Percentiles rank a stretch among this genome's conserved stretches.
Evolutionary conservation across 2,113 vertebrate genomes (phyloP).

Genomic region (Equus przewalskii): DNA sequence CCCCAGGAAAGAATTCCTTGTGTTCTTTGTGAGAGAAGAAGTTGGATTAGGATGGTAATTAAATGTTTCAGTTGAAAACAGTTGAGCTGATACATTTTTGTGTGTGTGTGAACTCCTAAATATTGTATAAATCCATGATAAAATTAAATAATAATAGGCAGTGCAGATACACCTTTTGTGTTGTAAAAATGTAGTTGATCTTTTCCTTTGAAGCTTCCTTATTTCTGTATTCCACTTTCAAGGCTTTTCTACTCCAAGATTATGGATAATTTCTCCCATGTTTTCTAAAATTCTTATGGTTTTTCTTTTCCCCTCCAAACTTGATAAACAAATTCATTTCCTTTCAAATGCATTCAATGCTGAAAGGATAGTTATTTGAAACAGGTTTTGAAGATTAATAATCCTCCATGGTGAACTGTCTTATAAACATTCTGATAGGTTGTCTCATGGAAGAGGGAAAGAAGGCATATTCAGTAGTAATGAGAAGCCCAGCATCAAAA

Average conservation of each 20-base stretch:
- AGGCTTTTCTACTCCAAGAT: not conserved
- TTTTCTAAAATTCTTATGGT: not conserved
- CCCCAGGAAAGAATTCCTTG: not conserved
- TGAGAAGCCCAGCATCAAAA: not conserved
- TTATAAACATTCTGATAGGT: not conserved
- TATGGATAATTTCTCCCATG: not conserved
- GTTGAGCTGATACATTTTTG: not conserved
- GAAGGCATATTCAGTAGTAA: not conserved
- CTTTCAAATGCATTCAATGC: not conserved
- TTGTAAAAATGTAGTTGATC: not conserved
- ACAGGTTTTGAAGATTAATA: conserved; percentile 35
- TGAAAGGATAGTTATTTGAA: not conserved
- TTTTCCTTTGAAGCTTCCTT: not conserved
- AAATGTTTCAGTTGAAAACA: conserved; percentile 45
- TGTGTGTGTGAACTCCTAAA: not conserved
- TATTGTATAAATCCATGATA: not conserved
- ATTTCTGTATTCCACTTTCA: not conserved
- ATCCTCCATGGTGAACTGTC: not conserved
- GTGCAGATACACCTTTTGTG: not conserved
- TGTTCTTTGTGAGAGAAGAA: not conserved
- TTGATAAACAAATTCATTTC: conserved; percentile 29
- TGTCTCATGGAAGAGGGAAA: not conserved
- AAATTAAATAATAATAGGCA: not conserved
- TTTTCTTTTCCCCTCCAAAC: not conserved
- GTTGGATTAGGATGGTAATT: not conserved